Evolutionary conservation across 2,888 invertebrate species (phyloP).

Genomic region (Teinopalpus imperialis): DNA sequence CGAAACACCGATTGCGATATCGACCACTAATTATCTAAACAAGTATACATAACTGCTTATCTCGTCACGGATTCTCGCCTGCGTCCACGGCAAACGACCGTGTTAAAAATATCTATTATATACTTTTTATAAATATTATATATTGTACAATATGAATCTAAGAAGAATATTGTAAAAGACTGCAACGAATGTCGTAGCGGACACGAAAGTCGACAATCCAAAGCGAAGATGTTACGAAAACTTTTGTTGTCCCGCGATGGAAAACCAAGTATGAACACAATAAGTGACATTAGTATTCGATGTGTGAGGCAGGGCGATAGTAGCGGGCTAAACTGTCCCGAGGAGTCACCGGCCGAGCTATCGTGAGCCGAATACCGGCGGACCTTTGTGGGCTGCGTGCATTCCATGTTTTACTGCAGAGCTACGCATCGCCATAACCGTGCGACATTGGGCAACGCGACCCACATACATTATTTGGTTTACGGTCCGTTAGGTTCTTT

Average conservation of each 20-base stretch:
- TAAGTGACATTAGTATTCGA: slow-evolving; percentile 71
- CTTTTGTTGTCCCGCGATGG: slow-evolving; percentile 59
- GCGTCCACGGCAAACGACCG: too few relatives aligned
- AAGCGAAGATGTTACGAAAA: slow-evolving; percentile 73
- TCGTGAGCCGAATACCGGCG: slow-evolving; percentile 73
- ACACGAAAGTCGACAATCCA: slow-evolving; percentile 69
- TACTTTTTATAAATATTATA: too few relatives aligned
- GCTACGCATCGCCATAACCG: slow-evolving; percentile 57
- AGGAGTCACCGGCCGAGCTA: slow-evolving; percentile 72
- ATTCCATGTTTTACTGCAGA: slow-evolving; percentile 57
- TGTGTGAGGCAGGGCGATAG: slow-evolving; percentile 49
- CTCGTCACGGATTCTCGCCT: neutral
- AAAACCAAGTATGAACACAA: slow-evolving; percentile 57
- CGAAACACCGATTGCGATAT: neutral
- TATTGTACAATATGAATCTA: too few relatives aligned
- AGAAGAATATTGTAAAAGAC: too few relatives aligned
- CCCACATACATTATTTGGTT: slow-evolving; percentile 65
- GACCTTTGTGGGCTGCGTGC: slow-evolving; percentile 46
- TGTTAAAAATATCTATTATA: too few relatives aligned
- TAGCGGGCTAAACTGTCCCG: slow-evolving; percentile 64
- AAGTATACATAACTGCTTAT: neutral
- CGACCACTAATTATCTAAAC: slow-evolving; percentile 35
- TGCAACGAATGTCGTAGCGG: slow-evolving; percentile 39
- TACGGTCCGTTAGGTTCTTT: slow-evolving; percentile 62
- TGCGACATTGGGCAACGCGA: slow-evolving; percentile 63